These are phyloP conservation scores for Trochalopteron elliotii DNA, from an alignment of 2,113 vertebrate species.

Conservation along the genomic window DNA sequence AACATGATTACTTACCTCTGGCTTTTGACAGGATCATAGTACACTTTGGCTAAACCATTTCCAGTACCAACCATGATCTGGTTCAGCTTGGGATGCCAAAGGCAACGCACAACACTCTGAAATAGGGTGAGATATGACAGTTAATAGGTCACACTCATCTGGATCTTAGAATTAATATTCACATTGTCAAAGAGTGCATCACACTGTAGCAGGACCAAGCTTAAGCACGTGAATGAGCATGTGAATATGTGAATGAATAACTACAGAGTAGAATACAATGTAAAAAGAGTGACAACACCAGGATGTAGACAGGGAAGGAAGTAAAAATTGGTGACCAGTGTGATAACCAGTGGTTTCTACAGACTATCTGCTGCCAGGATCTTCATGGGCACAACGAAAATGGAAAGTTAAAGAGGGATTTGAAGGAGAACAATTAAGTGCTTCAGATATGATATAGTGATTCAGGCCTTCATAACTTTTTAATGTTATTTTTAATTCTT, in stretches of 20 bases:
- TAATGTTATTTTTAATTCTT: neutral
- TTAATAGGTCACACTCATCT: neutral
- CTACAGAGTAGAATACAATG: neutral
- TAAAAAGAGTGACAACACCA: neutral
- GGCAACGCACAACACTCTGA: constrained; percentile 93
- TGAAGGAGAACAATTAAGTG: neutral
- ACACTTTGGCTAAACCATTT: constrained; percentile 92
- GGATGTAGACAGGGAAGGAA: neutral
- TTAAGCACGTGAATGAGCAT: neutral
- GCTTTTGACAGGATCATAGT: constrained; percentile 94
- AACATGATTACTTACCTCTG: constrained; percentile 81
- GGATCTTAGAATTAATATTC: neutral
- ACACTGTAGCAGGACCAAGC: neutral
- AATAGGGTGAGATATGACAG: constrained; percentile 25
- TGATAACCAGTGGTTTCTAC: neutral
- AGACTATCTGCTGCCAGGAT: neutral
- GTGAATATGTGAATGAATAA: neutral
- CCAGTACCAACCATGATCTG: constrained; percentile 97
- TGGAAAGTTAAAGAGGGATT: neutral
- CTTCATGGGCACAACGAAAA: neutral
- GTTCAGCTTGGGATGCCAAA: constrained; percentile 98
- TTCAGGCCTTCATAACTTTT: neutral
- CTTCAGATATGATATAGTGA: neutral
- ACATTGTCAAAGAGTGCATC: neutral
- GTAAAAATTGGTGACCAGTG: neutral